Evolutionary conservation across 2,888 invertebrate genomes (phyloP).

Genomic region (Autographa gamma): DNA sequence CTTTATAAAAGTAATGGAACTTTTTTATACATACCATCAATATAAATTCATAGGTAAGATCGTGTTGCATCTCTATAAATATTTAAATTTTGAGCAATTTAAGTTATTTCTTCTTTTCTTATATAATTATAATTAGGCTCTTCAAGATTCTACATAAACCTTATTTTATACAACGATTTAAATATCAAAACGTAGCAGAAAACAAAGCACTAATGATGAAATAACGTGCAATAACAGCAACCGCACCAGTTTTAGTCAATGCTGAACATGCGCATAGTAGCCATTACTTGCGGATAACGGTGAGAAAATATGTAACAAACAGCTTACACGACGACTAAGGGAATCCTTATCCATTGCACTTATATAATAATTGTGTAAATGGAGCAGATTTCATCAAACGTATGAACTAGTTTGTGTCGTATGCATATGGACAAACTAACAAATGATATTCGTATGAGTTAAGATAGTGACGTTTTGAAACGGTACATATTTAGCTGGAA

Average conservation of each 20-base stretch:
- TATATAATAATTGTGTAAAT: slow-evolving; percentile 39
- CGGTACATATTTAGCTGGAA: not conserved
- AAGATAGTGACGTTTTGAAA: not conserved
- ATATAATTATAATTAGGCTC: too few species aligned
- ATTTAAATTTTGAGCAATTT: too few species aligned
- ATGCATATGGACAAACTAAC: slow-evolving; percentile 5
- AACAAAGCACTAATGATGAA: slow-evolving; percentile 36
- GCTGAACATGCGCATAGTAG: slow-evolving; percentile 38
- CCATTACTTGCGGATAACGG: slow-evolving; percentile 53
- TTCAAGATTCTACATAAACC: not conserved
- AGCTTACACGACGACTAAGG: slow-evolving; percentile 43
- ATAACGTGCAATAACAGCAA: slow-evolving; percentile 32
- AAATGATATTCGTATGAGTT: not conserved
- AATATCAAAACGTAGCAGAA: not conserved
- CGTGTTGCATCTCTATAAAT: too few species aligned
- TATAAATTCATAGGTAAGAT: too few species aligned
- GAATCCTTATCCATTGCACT: slow-evolving; percentile 33
- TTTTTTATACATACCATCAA: not conserved
- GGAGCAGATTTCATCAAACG: slow-evolving; percentile 23
- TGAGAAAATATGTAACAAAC: slow-evolving; percentile 61
- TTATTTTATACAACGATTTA: not conserved
- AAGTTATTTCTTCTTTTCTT: too few species aligned
- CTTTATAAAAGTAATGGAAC: not conserved
- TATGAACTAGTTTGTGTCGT: slow-evolving; percentile 17
- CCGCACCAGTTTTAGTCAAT: slow-evolving; percentile 35